Evolutionary conservation across 2,113 vertebrate genomes (phyloP).

Genomic region (Nymphicus hollandicus): DNA sequence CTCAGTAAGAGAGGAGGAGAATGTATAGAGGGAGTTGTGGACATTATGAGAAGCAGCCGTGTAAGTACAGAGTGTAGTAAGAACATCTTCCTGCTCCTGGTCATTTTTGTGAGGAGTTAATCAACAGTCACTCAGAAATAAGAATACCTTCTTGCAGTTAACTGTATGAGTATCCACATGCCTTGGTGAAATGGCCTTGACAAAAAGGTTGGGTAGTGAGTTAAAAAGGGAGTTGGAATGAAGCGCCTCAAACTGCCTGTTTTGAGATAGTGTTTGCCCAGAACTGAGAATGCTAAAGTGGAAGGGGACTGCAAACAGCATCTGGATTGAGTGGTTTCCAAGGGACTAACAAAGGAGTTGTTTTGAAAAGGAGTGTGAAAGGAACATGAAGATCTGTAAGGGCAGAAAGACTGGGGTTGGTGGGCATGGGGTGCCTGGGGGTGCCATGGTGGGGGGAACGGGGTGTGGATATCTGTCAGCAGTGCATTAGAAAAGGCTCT

Average conservation of each 20-base stretch:
- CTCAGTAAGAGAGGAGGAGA: neutral
- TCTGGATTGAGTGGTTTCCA: neutral
- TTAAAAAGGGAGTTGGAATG: neutral
- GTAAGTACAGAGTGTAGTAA: neutral
- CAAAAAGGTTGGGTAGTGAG: neutral
- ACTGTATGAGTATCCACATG: no score
- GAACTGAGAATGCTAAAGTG: neutral
- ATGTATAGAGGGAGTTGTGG: neutral
- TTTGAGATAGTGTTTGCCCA: neutral
- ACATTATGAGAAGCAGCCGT: neutral
- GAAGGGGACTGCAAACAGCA: neutral
- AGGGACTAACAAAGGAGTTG: neutral
- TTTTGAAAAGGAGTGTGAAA: neutral
- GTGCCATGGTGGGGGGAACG: fast-evolving
- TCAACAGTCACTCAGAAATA: neutral
- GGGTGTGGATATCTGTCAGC: no score
- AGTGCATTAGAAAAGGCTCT: neutral
- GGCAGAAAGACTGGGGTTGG: fast-evolving
- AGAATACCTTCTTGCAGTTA: neutral
- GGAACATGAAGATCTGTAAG: neutral
- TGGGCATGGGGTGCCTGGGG: neutral
- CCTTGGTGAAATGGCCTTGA: neutral
- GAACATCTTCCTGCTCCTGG: neutral
- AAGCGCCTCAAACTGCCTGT: neutral
- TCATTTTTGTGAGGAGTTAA: neutral